These are phyloP conservation scores for Melanostoma mellinum DNA, from an alignment of 2,888 invertebrate genomes.

Conservation along the genomic window DNA sequence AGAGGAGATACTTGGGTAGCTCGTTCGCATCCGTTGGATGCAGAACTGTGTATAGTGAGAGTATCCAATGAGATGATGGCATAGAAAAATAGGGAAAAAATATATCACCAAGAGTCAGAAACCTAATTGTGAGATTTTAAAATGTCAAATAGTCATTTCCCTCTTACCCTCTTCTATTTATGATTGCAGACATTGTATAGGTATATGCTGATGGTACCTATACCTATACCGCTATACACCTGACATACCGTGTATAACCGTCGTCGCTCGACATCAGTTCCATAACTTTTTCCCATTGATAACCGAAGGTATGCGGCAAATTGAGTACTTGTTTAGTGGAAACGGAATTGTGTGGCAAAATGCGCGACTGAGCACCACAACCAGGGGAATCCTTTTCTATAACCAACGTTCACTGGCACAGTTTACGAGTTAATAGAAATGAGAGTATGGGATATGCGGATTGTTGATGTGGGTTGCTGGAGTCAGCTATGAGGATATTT, in stretches of 20 bases:
- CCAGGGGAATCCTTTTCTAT: constrained; percentile 17
- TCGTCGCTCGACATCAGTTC: constrained; percentile 8
- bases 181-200: background rate
- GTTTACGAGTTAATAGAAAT: constrained; percentile 47
- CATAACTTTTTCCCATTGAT: constrained; percentile 32
- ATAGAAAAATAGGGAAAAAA: background rate
- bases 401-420: constrained; percentile 41
- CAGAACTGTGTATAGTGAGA: background rate
- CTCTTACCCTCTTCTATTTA: constrained; percentile 2
- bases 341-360: constrained; percentile 45
- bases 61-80: background rate
- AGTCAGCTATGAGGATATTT: constrained; percentile 5
- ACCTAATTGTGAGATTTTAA: constrained; percentile 52
- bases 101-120: constrained; percentile 9
- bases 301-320: constrained; percentile 29
- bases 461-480: background rate
- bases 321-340: constrained; percentile 48
- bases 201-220: no score
- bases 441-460: background rate
- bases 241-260: background rate
- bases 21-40: constrained; percentile 1
- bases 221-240: background rate
- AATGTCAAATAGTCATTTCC: constrained; percentile 60
- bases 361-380: constrained; percentile 26
- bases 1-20: constrained; percentile 26